Evolutionary conservation across 2,113 vertebrate genomes (phyloP).

Genomic region (Rousettus leschenaultii): DNA sequence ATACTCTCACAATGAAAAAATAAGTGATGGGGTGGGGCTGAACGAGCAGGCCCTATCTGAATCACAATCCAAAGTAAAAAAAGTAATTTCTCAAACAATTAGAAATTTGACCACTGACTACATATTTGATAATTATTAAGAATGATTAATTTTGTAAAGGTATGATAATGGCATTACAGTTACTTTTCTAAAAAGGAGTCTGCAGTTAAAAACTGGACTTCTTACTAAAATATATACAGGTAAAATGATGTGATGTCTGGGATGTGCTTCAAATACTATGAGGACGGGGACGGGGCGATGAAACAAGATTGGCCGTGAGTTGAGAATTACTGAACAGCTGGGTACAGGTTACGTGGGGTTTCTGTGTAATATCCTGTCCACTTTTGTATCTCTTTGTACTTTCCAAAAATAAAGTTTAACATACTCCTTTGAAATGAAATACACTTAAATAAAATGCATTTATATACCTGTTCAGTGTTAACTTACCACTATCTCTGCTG

Average conservation of each 20-base stretch:
- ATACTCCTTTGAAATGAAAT: not conserved
- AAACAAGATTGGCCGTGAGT: not conserved
- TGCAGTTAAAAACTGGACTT: not conserved
- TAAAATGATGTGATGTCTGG: not conserved
- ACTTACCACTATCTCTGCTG: not conserved
- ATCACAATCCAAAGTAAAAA: not conserved
- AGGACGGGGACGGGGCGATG: not conserved
- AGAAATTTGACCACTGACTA: not conserved
- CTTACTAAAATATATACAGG: not conserved
- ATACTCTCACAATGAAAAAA: not conserved
- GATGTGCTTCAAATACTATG: not conserved
- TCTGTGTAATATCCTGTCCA: not conserved
- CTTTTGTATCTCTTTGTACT: not conserved
- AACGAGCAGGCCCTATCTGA: not conserved
- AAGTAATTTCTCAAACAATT: not conserved
- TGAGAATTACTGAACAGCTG: not conserved
- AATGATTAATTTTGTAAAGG: constrained; percentile 5
- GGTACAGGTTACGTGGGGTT: not conserved
- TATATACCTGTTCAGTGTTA: not conserved
- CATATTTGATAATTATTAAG: not conserved
- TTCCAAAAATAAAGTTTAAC: constrained; percentile 17
- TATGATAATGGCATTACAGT: not conserved
- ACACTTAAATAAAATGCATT: not conserved
- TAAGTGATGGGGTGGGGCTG: not conserved
- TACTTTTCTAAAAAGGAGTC: not conserved